Percentiles rank a stretch among this genome's conserved stretches.
These are phyloP conservation scores for Acanthosepion pharaonis DNA, from an alignment of 2,888 invertebrate genomes.

Conservation along the genomic window DNA sequence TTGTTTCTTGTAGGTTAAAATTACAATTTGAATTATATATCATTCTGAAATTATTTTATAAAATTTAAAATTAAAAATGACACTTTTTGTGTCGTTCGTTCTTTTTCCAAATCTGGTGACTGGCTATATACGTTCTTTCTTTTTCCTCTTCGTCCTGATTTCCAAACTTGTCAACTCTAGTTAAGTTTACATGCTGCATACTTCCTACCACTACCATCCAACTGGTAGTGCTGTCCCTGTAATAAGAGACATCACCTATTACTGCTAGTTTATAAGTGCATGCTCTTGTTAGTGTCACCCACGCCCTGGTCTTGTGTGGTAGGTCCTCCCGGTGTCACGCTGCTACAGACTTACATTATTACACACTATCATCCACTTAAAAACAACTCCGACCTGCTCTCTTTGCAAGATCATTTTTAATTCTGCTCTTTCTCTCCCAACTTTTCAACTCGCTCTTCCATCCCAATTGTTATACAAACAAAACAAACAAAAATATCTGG, in stretches of 20 bases:
- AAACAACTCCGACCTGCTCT: not conserved
- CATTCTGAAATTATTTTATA: too few species aligned
- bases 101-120: not conserved
- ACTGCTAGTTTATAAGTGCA: not conserved
- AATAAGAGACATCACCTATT: not conserved
- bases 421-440: too few species aligned
- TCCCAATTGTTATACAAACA: too few species aligned
- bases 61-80: not conserved
- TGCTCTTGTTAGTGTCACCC: not conserved
- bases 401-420: too few species aligned
- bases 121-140: not conserved
- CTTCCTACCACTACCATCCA: not conserved
- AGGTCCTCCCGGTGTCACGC: not conserved
- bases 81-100: not conserved
- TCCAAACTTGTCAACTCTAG: not conserved
- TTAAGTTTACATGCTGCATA: not conserved
- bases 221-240: slow-evolving; percentile 33
- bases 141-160: not conserved
- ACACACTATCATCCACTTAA: not conserved
- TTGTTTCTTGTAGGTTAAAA: too few species aligned
- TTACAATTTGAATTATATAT: too few species aligned
- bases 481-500: too few species aligned
- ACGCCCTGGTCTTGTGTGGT: not conserved
- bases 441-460: too few species aligned
- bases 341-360: not conserved